Conservation (phyloP, 2,113 vertebrate genomes). For the Ibidorhyncha struthersii region DNA sequence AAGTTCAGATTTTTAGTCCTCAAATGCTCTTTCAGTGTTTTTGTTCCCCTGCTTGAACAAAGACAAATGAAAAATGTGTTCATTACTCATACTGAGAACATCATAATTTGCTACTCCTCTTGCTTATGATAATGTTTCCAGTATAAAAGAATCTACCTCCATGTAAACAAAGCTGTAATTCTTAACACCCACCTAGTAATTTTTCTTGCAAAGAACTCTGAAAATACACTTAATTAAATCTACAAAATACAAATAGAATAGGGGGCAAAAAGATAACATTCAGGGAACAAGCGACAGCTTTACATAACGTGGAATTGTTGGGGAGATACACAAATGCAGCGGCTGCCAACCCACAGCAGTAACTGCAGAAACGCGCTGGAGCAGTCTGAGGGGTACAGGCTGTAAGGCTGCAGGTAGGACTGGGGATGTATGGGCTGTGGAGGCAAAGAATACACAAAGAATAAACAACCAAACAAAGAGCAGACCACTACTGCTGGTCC, state of each 20-base stretch:
- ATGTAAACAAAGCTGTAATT: neutral
- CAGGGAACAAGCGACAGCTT: neutral
- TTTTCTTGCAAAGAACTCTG: neutral
- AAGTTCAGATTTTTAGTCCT: neutral
- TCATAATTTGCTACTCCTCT: neutral
- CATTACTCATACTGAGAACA: neutral
- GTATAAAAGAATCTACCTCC: neutral
- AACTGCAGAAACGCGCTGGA: neutral
- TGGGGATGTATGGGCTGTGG: neutral
- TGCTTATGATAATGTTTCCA: neutral
- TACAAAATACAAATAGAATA: neutral
- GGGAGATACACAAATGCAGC: neutral
- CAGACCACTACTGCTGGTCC: neutral
- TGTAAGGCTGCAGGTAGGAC: neutral
- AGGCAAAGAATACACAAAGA: neutral
- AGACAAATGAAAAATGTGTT: neutral
- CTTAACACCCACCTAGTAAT: neutral
- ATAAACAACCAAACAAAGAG: neutral
- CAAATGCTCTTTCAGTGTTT: neutral
- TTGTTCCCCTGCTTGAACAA: neutral
- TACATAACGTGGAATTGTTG: rapidly evolving
- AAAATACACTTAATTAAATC: neutral
- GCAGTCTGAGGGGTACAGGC: neutral
- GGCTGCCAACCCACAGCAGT: neutral
- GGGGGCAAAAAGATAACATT: neutral